Evolutionary conservation across 2,797 vertebrate genomes (phyloP).

Genomic region (Xenops minutus): DNA sequence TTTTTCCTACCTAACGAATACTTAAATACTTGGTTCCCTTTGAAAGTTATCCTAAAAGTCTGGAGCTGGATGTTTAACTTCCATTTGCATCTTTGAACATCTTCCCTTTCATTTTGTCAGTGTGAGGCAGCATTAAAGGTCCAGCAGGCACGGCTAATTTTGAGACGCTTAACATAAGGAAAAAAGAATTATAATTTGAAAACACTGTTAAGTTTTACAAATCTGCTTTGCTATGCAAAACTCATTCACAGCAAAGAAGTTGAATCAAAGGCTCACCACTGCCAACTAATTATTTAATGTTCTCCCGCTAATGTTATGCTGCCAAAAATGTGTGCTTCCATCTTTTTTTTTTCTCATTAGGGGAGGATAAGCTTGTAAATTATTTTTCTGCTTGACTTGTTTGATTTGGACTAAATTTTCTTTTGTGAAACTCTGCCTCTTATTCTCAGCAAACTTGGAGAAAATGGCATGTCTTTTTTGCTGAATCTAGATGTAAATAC

Average conservation of each 20-base stretch:
- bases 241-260: not conserved
- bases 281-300: conserved; percentile 37
- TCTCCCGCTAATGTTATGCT: not conserved
- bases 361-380: not conserved
- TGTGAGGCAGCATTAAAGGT: not conserved
- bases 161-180: not conserved
- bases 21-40: not conserved
- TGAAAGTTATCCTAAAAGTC: not conserved
- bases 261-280: not conserved
- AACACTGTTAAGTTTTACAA: not conserved
- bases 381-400: conserved; percentile 39
- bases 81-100: not conserved
- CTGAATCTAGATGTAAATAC: not conserved
- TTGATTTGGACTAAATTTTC: conserved; percentile 3
- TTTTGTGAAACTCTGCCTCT: not conserved
- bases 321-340: not conserved
- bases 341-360: not conserved
- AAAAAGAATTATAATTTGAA: not conserved
- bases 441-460: not conserved
- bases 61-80: not conserved
- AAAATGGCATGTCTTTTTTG: not conserved
- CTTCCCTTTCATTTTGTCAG: not conserved
- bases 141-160: not conserved
- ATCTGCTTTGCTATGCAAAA: conserved; percentile 37
- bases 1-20: not conserved